Evolutionary conservation across 30 jellyfish, hydroid and myxozoan species (phyloP).

Genomic region (Hydractinia echinata): DNA sequence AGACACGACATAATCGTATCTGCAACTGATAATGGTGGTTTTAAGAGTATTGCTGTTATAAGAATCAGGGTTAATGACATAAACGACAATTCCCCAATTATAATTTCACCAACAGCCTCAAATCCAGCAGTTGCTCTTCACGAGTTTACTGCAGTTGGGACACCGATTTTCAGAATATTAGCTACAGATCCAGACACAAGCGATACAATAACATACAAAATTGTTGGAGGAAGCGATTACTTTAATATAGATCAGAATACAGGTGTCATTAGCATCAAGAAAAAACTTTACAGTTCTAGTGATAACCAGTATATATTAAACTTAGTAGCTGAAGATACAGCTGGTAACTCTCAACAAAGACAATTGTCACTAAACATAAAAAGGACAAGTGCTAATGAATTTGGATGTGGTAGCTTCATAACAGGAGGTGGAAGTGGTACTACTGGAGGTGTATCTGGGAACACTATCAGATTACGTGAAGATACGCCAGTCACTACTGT

Average conservation of each 20-base stretch:
- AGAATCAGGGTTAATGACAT: conserved; percentile 44
- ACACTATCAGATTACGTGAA: conserved; percentile 29
- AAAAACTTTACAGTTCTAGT: conserved; percentile 35
- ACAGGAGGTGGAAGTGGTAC: background rate
- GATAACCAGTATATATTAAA: conserved; percentile 31
- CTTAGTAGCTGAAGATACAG: conserved; percentile 47
- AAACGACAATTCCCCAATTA: conserved; percentile 50
- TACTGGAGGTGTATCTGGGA: background rate
- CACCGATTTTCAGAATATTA: conserved; percentile 53
- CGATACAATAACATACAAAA: conserved; percentile 36
- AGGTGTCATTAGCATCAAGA: conserved; percentile 52
- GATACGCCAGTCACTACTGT: conserved; percentile 37
- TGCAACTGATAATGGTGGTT: conserved; percentile 70
- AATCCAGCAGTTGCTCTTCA: conserved; percentile 31
- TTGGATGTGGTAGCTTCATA: conserved; percentile 53
- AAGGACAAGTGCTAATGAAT: conserved; percentile 43
- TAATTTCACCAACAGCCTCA: background rate
- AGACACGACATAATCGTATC: conserved; percentile 51
- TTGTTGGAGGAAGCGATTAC: conserved; percentile 51
- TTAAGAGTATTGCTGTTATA: conserved; percentile 37
- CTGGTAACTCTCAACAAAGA: conserved; percentile 35
- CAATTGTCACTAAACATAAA: conserved; percentile 40
- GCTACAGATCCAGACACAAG: conserved; percentile 52
- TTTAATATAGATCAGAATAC: conserved; percentile 47
- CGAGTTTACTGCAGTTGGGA: conserved; percentile 59